Conservation (phyloP, 2,888 invertebrate genomes). For the Dryomyza anilis region DNA sequence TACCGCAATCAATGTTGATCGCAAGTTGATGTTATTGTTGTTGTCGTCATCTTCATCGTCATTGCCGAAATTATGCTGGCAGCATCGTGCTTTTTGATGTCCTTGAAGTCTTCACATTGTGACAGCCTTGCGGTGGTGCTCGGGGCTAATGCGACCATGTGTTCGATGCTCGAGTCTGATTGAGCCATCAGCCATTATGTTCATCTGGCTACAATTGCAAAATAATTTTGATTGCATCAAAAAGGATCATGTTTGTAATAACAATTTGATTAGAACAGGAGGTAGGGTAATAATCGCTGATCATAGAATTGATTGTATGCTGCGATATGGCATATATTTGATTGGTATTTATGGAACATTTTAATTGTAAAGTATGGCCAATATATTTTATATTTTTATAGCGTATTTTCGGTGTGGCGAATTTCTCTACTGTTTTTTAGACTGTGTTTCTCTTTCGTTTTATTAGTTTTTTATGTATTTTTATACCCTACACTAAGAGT, state of each 20-base stretch:
- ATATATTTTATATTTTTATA: no score
- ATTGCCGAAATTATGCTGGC: background rate
- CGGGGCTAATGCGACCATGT: background rate
- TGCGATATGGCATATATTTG: no score
- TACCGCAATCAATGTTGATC: slow-evolving; percentile 2
- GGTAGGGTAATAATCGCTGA: no score
- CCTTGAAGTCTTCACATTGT: background rate
- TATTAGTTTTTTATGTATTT: no score
- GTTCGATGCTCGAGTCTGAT: background rate
- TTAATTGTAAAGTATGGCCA: no score
- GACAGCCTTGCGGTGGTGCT: background rate
- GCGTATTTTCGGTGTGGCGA: no score
- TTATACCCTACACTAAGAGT: no score
- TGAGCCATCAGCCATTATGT: background rate
- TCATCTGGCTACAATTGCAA: background rate
- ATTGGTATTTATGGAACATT: no score
- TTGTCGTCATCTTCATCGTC: background rate
- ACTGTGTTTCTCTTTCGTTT: no score
- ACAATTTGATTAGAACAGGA: no score
- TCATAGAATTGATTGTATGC: no score
- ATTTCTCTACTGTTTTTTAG: no score
- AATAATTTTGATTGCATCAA: background rate
- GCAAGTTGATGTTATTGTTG: background rate
- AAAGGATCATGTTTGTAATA: background rate
- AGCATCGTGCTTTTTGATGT: background rate